Percentiles rank a stretch among this genome's conserved stretches.
Evolutionary conservation across 2,797 vertebrate genomes (phyloP).

Genomic region (Sparidentex hasta): DNA sequence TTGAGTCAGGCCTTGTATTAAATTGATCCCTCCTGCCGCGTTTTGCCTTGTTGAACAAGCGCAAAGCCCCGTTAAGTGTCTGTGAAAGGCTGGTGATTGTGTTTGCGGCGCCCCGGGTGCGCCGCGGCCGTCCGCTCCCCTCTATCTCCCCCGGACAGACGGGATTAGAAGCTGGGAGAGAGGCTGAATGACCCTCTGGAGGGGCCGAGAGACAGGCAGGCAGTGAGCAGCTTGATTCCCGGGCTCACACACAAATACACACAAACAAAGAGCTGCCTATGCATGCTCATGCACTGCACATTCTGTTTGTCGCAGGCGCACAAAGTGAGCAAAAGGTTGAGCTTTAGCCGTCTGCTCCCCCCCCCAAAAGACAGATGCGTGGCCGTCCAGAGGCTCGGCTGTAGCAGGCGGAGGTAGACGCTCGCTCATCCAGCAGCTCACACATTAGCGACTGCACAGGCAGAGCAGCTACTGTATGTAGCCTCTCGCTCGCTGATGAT

Average conservation of each 20-base stretch:
- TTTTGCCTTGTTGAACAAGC: conserved; percentile 85
- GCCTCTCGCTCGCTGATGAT: conserved; percentile 27
- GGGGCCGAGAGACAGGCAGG: conserved; percentile 62
- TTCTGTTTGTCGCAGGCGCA: conserved; percentile 31
- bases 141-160: conserved; percentile 85
- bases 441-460: conserved; percentile 37
- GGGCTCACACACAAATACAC: conserved; percentile 57
- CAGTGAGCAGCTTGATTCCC: conserved; percentile 60
- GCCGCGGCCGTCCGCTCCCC: conserved; percentile 69
- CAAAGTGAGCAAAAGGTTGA: conserved; percentile 30
- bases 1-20: conserved; percentile 79
- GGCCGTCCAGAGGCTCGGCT: conserved; percentile 51
- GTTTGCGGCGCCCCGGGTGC: conserved; percentile 77
- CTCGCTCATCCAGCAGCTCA: conserved; percentile 40
- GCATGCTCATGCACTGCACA: conserved; percentile 33
- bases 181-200: conserved; percentile 80
- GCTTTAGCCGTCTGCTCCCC: conserved; percentile 32
- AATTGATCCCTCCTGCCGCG: conserved; percentile 82
- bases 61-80: conserved; percentile 83
- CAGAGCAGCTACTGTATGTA: neutral
- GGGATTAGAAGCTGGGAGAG: conserved; percentile 83
- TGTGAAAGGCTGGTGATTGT: conserved; percentile 83
- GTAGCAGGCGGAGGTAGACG: conserved; percentile 33
- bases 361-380: conserved; percentile 49
- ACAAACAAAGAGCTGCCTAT: conserved; percentile 45